A percentile compares a stretch with the other conserved stretches of the same genome.
These are phyloP conservation scores for Catotricha subobsoleta DNA, from an alignment of 2,888 invertebrate species.

Conservation along the genomic window DNA sequence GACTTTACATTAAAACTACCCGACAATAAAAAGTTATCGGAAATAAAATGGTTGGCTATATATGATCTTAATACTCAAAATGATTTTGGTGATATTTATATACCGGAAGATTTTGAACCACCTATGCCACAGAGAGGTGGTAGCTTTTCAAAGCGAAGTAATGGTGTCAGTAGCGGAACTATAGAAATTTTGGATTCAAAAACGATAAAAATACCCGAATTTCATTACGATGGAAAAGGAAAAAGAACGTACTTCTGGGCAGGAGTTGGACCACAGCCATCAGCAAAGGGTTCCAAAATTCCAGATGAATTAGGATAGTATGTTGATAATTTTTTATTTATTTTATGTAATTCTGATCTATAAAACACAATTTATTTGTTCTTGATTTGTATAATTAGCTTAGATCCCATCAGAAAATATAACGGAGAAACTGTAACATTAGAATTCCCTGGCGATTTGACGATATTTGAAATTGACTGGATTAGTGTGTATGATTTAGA, in stretches of 20 bases:
- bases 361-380: neutral
- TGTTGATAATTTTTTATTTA: constrained; percentile 28
- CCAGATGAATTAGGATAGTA: constrained; percentile 88
- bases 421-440: constrained; percentile 52
- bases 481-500: constrained; percentile 59
- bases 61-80: constrained; percentile 77
- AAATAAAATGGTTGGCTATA: constrained; percentile 76
- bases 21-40: constrained; percentile 68
- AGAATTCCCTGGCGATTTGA: constrained; percentile 61
- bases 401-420: constrained; percentile 61
- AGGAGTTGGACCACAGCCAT: constrained; percentile 75
- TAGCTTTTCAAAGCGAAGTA: constrained; percentile 38
- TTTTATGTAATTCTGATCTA: neutral
- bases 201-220: constrained; percentile 56
- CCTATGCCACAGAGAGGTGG: constrained; percentile 46
- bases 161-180: constrained; percentile 46
- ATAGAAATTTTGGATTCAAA: constrained; percentile 65
- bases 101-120: constrained; percentile 80
- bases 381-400: constrained; percentile 30
- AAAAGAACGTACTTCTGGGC: constrained; percentile 71
- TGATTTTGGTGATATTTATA: constrained; percentile 74
- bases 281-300: constrained; percentile 59
- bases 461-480: constrained; percentile 71
- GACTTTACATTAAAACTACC: constrained; percentile 67
- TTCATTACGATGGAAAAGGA: constrained; percentile 60